Percentiles rank a stretch among this genome's conserved stretches.
phyloP scores from a whole-genome alignment of 2,113 vertebrate species.

The Tichodroma muraria region DNA sequence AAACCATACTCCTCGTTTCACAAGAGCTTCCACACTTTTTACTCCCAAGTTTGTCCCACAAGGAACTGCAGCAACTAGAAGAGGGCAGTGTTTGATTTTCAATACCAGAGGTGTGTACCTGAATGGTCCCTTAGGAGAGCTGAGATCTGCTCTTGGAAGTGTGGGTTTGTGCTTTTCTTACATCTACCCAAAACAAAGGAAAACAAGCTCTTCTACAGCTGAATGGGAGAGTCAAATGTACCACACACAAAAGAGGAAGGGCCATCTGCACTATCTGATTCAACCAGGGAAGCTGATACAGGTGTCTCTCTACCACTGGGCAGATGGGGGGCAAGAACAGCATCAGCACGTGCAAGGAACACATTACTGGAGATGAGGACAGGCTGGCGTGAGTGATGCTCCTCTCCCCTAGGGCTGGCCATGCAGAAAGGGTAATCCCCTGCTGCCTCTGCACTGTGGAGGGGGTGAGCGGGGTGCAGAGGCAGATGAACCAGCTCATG shows the following conservation, averaged over 20 bases:
- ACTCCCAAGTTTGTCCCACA: neutral
- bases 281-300: neutral
- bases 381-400: neutral
- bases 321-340: neutral
- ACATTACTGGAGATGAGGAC: neutral
- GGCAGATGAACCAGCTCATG: neutral
- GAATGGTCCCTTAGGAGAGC: neutral
- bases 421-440: neutral
- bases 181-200: constrained; percentile 24
- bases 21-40: neutral
- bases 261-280: constrained; percentile 28
- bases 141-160: neutral
- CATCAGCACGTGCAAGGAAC: neutral
- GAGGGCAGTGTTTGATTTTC: neutral
- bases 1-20: neutral
- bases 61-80: neutral
- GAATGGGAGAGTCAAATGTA: neutral
- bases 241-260: neutral
- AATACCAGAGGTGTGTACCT: neutral
- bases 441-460: neutral
- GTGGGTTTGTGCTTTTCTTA: neutral
- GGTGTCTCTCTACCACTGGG: neutral
- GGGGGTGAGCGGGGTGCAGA: rapidly evolving
- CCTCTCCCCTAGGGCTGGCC: neutral
- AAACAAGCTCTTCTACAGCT: constrained; percentile 6